Evolutionary conservation across 1,140 invertebrate genomes (phyloP).

Genomic region (Achatina immaculata): DNA sequence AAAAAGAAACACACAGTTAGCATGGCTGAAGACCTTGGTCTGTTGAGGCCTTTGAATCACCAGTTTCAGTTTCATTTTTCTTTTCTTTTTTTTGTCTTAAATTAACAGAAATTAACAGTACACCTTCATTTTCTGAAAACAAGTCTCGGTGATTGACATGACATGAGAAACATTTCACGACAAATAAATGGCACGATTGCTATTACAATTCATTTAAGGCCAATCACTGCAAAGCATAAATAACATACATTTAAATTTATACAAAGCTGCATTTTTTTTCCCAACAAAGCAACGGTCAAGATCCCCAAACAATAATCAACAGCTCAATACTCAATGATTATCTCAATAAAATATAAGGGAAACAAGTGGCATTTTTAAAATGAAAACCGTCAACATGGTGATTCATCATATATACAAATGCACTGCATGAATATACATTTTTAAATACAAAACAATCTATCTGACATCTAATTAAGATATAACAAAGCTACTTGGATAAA

Average conservation of each 20-base stretch:
- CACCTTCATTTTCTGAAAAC: slow-evolving; percentile 18
- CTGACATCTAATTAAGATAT: too few species aligned
- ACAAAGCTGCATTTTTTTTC: background rate
- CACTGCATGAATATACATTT: too few species aligned
- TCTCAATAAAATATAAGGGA: background rate
- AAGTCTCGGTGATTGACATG: slow-evolving; percentile 1
- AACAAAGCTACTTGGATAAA: too few species aligned
- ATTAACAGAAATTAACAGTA: background rate
- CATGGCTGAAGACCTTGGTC: background rate
- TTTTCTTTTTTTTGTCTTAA: too few species aligned
- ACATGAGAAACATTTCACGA: background rate
- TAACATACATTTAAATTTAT: background rate
- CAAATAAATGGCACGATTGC: background rate
- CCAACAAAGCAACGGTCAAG: background rate
- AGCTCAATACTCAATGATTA: background rate
- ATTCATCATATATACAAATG: slow-evolving; percentile 27
- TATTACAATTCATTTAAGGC: background rate
- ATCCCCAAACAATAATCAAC: background rate
- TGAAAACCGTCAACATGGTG: slow-evolving; percentile 27
- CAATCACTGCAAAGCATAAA: slow-evolving; percentile 1
- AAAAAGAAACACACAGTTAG: slow-evolving; percentile 22
- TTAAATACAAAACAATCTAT: too few species aligned
- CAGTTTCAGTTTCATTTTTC: slow-evolving; percentile 25
- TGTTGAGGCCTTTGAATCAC: slow-evolving; percentile 7
- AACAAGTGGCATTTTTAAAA: slow-evolving; percentile 3